Conservation (phyloP, 2,797 vertebrate species). For the Champsocephalus esox region DNA sequence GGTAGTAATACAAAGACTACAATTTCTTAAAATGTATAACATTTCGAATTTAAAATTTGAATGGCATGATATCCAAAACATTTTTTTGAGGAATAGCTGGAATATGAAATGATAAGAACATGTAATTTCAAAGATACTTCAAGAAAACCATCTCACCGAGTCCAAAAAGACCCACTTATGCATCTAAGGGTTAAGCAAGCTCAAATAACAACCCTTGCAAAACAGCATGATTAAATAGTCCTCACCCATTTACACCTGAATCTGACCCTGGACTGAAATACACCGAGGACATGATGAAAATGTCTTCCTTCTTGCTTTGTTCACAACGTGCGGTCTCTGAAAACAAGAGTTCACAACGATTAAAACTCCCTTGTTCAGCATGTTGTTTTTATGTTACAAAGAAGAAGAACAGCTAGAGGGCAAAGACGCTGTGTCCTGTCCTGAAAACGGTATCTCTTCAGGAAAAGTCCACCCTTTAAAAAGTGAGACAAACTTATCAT, state of each 20-base stretch:
- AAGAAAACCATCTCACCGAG: too few relatives aligned
- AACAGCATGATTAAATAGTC: neutral
- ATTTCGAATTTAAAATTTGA: too few relatives aligned
- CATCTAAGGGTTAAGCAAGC: neutral
- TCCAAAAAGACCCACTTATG: too few relatives aligned
- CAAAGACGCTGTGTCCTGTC: neutral
- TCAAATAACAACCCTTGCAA: neutral
- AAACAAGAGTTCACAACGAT: neutral
- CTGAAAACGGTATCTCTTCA: neutral
- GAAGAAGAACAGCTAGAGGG: neutral
- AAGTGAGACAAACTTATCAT: neutral
- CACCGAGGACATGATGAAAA: constrained; percentile 86
- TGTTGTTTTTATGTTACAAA: constrained; percentile 2
- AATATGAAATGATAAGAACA: too few relatives aligned
- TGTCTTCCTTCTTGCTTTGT: constrained; percentile 29
- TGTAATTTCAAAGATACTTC: too few relatives aligned
- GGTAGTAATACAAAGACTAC: too few relatives aligned
- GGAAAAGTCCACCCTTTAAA: neutral
- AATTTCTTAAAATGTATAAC: too few relatives aligned
- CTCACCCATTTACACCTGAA: constrained; percentile 86
- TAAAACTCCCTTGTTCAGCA: neutral
- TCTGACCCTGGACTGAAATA: constrained; percentile 84
- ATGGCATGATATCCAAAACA: too few relatives aligned
- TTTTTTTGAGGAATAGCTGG: too few relatives aligned
- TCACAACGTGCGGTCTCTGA: constrained; percentile 49